These are phyloP conservation scores for Orbicella faveolata DNA, from an alignment of 64 coral and sea anemone species.

Conservation along the genomic window DNA sequence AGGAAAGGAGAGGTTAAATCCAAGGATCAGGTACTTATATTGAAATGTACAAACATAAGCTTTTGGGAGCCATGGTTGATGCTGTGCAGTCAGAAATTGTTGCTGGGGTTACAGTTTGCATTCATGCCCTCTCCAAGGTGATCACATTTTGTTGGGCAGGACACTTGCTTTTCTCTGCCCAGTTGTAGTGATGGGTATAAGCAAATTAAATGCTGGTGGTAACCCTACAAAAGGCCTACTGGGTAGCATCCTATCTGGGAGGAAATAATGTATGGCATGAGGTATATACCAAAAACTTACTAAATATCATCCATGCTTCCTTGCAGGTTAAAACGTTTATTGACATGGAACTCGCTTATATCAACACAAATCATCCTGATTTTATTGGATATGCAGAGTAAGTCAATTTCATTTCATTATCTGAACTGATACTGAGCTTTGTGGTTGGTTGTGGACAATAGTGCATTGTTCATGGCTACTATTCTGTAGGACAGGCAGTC, in stretches of 20 bases:
- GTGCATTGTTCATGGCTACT: no score
- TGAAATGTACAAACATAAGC: no score
- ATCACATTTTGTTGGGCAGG: no score
- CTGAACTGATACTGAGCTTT: neutral
- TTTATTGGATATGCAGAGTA: slow-evolving; percentile 97
- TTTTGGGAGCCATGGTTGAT: neutral
- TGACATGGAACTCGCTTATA: slow-evolving; percentile 95
- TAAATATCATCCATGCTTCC: neutral
- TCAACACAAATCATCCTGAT: slow-evolving; percentile 98
- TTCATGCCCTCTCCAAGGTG: no score
- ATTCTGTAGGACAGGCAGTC: no score
- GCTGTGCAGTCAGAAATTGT: no score
- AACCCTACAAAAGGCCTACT: no score
- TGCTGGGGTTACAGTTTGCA: no score
- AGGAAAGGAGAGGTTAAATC: slow-evolving; percentile 80
- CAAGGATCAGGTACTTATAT: slow-evolving; percentile 73
- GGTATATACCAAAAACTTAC: neutral
- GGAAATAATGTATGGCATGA: neutral
- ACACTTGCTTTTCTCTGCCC: no score
- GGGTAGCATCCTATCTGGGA: no score
- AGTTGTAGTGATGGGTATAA: no score
- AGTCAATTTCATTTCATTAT: slow-evolving; percentile 18
- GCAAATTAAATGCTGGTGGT: no score
- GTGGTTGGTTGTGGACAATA: neutral
- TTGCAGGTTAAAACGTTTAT: slow-evolving; percentile 87